Base-by-base conservation (phyloP, 2,113 vertebrate species). In the Platycercus adscitus region DNA sequence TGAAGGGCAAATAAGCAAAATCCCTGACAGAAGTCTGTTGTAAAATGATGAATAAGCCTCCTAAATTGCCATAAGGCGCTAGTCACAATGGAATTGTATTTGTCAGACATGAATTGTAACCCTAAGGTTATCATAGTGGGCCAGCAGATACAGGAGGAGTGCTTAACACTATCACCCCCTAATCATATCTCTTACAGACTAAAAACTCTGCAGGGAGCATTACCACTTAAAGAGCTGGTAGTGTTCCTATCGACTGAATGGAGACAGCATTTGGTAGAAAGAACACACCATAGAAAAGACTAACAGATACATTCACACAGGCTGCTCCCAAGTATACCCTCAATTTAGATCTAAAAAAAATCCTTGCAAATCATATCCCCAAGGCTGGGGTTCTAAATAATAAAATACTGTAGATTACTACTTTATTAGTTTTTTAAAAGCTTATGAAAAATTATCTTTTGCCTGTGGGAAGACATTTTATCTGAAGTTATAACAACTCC, bases 51-150 rank as follows among this genome's bases (percentile, higher is more conserved):
- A 98, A 98, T 98, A 98, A 98, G 97, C 97, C 64, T 76, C 96
- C 98, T 98, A 97, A 92, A 89, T 97, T 84, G 89, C 97, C 97
- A 97, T 98, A 97, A 98, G 98, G 98, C 96, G 77, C 97, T 95
- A 96, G 98, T 97, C 98, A 98, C 98, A 97, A 98, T 95, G 96
- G 98, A 98, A 97, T 98, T 96, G 79, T 94, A 97, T 98, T 97
- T 98, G 98, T 98, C 98, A 98, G 98, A 98, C 98, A 97, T 92
- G 97, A 95, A 97, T 97, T 97, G 97, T 98, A 97, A 98, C 98
- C 98, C 98, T 95, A 95, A 98, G 98, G 98, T 98, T 98, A 98
- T 98, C 98, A 77, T 96, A 88, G 95, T 93, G 95, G 97, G 97
- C 98, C 98, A 98, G 98, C 94, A 98, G 98, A 98, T 98, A 98